These are phyloP conservation scores for Lochmaea capreae DNA, from an alignment of 2,888 invertebrate genomes.

Conservation along the genomic window DNA sequence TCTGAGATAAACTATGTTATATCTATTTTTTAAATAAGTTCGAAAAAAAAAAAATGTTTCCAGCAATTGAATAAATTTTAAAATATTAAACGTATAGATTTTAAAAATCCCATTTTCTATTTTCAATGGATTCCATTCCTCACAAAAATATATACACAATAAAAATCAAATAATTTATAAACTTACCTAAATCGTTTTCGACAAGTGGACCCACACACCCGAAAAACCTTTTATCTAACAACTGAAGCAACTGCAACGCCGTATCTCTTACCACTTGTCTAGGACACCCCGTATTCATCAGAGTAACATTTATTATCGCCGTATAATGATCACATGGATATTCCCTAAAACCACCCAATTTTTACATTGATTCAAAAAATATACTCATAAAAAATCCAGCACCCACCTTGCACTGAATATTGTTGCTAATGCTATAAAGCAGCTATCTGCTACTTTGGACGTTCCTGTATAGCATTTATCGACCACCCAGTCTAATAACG, in stretches of 20 bases:
- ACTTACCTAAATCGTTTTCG: slow-evolving; percentile 78
- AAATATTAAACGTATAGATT: no score
- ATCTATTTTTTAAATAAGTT: no score
- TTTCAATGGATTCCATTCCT: background rate
- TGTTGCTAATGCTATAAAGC: slow-evolving; percentile 94
- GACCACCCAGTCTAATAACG: slow-evolving; percentile 96
- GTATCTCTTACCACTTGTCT: slow-evolving; percentile 92
- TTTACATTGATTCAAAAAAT: no score
- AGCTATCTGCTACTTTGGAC: slow-evolving; percentile 93
- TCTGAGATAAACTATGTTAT: no score
- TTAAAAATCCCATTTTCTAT: no score
- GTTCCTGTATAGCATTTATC: slow-evolving; percentile 96
- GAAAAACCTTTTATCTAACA: slow-evolving; percentile 95
- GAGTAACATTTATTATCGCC: slow-evolving; percentile 96
- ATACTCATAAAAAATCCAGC: background rate
- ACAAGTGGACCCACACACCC: slow-evolving; percentile 80
- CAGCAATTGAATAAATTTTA: no score
- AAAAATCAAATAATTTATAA: background rate
- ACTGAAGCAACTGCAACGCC: slow-evolving; percentile 92
- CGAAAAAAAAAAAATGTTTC: no score
- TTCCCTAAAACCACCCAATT: slow-evolving; percentile 73
- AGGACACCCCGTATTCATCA: slow-evolving; percentile 96
- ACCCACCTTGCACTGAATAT: slow-evolving; percentile 93
- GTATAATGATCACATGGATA: slow-evolving; percentile 98
- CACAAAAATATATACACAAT: background rate